These are phyloP conservation scores for Drosophila punjabiensis DNA, from an alignment of 1,140 invertebrate species.

Conservation along the genomic window DNA sequence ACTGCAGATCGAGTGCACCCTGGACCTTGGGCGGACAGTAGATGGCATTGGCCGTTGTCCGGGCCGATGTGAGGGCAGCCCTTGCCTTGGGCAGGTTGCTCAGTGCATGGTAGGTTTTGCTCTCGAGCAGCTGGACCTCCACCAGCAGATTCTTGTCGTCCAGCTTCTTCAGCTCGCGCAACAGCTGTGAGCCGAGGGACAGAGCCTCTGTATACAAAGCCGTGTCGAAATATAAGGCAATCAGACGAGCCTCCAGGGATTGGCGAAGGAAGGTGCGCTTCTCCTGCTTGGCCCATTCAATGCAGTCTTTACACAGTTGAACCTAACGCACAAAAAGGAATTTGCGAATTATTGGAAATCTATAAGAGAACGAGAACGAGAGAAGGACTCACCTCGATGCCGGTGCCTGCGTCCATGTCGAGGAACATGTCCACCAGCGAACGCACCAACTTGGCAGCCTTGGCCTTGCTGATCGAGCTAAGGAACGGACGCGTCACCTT, in stretches of 20 bases:
- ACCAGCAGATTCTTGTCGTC: slow-evolving; percentile 99
- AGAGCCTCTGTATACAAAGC: slow-evolving; percentile 95
- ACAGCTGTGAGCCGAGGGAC: slow-evolving; percentile 92
- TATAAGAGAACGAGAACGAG: neutral
- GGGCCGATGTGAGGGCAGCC: slow-evolving; percentile 98
- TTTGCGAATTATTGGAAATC: neutral
- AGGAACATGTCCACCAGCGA: slow-evolving; percentile 98
- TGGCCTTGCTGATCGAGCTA: slow-evolving; percentile 98
- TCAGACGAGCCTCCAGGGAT: slow-evolving; percentile 96
- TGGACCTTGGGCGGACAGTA: slow-evolving; percentile 99
- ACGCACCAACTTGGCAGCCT: slow-evolving; percentile 98
- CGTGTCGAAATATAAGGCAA: slow-evolving; percentile 98
- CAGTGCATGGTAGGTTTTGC: slow-evolving; percentile 99
- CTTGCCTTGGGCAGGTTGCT: slow-evolving; percentile 98
- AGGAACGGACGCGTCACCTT: slow-evolving; percentile 97
- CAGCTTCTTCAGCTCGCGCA: slow-evolving; percentile 98
- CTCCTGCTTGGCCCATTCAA: slow-evolving; percentile 99
- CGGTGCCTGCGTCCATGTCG: slow-evolving; percentile 97
- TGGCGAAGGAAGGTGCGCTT: slow-evolving; percentile 98
- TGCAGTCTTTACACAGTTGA: slow-evolving; percentile 97
- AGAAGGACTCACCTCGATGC: slow-evolving; percentile 88
- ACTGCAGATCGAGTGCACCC: slow-evolving; percentile 98
- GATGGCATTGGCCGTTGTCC: slow-evolving; percentile 99
- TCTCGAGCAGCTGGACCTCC: slow-evolving; percentile 98
- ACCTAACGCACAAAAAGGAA: slow-evolving; percentile 82